Conservation (phyloP, 2,888 invertebrate genomes). For the Orthonevra nobilis region DNA sequence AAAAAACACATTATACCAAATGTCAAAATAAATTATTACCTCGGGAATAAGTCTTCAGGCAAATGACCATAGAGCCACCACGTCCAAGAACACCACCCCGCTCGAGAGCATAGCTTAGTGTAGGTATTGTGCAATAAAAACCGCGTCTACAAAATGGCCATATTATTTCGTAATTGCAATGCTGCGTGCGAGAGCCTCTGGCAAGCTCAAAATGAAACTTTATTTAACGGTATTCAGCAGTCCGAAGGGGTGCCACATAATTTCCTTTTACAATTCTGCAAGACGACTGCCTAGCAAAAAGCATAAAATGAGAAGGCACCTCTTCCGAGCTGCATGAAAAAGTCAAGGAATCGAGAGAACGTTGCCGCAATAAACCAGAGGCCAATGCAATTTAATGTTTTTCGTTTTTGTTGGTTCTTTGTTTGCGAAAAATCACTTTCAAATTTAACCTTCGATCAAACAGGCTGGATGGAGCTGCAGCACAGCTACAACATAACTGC, state of each 20-base stretch:
- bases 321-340: conserved; percentile 3
- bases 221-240: conserved; percentile 8
- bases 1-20: background rate
- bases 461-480: conserved; percentile 26
- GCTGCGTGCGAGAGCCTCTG: background rate
- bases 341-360: conserved; percentile 37
- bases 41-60: conserved; percentile 10
- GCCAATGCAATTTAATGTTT: conserved; percentile 15
- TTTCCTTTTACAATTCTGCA: conserved; percentile 15
- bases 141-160: background rate
- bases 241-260: background rate
- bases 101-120: background rate
- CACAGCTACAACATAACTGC: background rate
- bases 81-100: conserved; percentile 19
- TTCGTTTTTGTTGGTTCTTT: conserved; percentile 29
- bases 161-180: conserved; percentile 17
- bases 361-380: background rate
- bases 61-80: conserved; percentile 10
- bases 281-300: conserved; percentile 4
- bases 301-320: background rate
- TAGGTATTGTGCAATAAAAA: conserved; percentile 19
- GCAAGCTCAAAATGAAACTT: background rate
- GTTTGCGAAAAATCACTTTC: conserved; percentile 55
- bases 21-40: conserved; percentile 33
- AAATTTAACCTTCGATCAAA: conserved; percentile 56